A percentile compares a stretch with the other conserved stretches of the same genome.
Conservation (phyloP, 2,797 vertebrate species). For the Triplophysa bombifrons region DNA sequence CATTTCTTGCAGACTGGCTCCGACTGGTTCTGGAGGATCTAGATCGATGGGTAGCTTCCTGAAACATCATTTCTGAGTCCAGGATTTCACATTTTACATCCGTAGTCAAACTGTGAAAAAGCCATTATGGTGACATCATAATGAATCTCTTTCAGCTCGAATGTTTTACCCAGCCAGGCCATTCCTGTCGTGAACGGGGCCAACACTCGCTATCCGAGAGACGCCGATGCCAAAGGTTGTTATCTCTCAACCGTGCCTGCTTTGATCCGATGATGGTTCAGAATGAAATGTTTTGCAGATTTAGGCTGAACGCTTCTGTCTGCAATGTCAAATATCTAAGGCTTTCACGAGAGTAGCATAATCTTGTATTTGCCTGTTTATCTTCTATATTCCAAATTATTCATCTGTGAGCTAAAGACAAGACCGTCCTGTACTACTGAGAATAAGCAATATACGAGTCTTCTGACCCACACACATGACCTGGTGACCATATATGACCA, state of each 20-base stretch:
- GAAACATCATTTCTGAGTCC: background rate
- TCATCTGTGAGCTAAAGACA: background rate
- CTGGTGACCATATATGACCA: slow-evolving; percentile 50
- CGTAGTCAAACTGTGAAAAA: slow-evolving; percentile 2
- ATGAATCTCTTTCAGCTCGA: slow-evolving; percentile 4
- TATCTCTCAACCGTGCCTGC: slow-evolving; percentile 22
- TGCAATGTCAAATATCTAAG: slow-evolving; percentile 13
- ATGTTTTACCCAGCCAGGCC: slow-evolving; percentile 14
- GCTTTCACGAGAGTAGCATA: background rate
- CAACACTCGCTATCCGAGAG: background rate
- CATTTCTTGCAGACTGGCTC: too few species aligned
- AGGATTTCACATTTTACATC: background rate
- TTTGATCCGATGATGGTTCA: slow-evolving; percentile 19
- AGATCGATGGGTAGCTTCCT: background rate
- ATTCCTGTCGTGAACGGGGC: background rate
- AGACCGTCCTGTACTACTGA: slow-evolving; percentile 21
- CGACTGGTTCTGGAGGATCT: background rate
- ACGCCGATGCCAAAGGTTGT: slow-evolving; percentile 15
- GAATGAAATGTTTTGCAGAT: slow-evolving; percentile 19
- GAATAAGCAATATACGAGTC: slow-evolving; percentile 37
- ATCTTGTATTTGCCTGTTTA: background rate
- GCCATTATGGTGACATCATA: slow-evolving; percentile 28
- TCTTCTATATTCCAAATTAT: slow-evolving; percentile 35
- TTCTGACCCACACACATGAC: slow-evolving; percentile 51
- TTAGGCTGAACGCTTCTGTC: background rate